Base-by-base conservation (phyloP, 2,797 vertebrate genomes). In the Cirrhinus molitorella region DNA sequence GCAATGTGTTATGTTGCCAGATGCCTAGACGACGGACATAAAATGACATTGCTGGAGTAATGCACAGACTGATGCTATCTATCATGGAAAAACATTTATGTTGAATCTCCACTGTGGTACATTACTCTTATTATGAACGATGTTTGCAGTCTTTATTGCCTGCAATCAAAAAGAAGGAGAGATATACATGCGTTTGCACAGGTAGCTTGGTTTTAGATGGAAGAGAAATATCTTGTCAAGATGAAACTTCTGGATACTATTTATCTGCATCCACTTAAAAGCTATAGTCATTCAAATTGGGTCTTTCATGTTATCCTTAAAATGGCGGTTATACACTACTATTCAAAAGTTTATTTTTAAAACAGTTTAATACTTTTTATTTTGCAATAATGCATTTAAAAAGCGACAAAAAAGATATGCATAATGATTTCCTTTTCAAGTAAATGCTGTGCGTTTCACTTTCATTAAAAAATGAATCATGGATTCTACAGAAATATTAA, bases 21-120 rank as follows among this genome's bases (percentile, higher is more conserved):
- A 83, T 63, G 70, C 83, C 34, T 84, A 83, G 87, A 87, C 74
- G 81, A 84, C 74, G 57, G 82, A 85, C 63, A 77, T 87, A 80
- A 90, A 91, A 86, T 80, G 79, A 86, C 85, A 78, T 81, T 88
- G 80, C 83, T 81, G 83, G 84, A 87, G 84, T 83, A 89, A 90
- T 86, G 88, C 66, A 79, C 45, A 85, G 76, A 87, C 53, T 25
- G 45, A 89, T 72, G 83, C 73, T 67, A 53, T 80, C 43, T 47
- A 28, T 83, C 82, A 61, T 79, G 23, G 76, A 68, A 84, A 89
- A 87, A 85, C 80, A 87, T 77, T 80, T 49, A 70, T 70, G 76
- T 74, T 83, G 67, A 73, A 66, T 71, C 80, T 80, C 75, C 75
- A 84, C 66, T 47, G 49, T 55, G 37, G 59, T 57, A 34, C 49